These are phyloP conservation scores for Formica selysi DNA, from an alignment of 1,140 invertebrate species.

Conservation along the genomic window DNA sequence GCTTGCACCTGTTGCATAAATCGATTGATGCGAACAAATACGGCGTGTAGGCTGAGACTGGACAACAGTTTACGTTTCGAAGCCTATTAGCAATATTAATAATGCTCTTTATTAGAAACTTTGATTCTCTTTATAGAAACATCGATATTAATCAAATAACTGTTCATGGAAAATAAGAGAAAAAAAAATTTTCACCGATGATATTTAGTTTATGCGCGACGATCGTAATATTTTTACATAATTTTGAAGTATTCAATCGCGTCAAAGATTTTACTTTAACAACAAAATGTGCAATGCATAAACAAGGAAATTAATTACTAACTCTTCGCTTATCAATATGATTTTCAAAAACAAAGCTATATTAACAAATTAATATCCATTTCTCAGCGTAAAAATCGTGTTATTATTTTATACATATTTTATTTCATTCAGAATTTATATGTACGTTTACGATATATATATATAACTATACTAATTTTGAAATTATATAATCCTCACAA, in stretches of 20 bases:
- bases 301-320: background rate
- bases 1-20: constrained; percentile 73
- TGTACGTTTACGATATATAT: background rate
- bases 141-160: background rate
- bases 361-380: background rate
- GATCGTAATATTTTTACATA: background rate
- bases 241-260: background rate
- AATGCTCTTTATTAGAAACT: background rate
- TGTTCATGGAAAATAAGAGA: background rate
- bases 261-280: background rate
- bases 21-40: constrained; percentile 77
- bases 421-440: background rate
- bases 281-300: background rate
- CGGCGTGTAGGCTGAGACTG: constrained; percentile 57
- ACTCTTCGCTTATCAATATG: background rate
- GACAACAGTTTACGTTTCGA: constrained; percentile 61
- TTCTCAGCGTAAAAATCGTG: background rate
- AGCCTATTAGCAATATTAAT: constrained; percentile 13
- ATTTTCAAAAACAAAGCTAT: constrained; percentile 4
- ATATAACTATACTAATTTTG: background rate
- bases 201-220: background rate
- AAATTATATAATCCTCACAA: background rate
- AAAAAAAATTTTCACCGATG: background rate
- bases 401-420: background rate
- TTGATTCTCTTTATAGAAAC: background rate